Evolutionary conservation across 1,140 invertebrate genomes (phyloP).

Genomic region (Lucilia sericata): DNA sequence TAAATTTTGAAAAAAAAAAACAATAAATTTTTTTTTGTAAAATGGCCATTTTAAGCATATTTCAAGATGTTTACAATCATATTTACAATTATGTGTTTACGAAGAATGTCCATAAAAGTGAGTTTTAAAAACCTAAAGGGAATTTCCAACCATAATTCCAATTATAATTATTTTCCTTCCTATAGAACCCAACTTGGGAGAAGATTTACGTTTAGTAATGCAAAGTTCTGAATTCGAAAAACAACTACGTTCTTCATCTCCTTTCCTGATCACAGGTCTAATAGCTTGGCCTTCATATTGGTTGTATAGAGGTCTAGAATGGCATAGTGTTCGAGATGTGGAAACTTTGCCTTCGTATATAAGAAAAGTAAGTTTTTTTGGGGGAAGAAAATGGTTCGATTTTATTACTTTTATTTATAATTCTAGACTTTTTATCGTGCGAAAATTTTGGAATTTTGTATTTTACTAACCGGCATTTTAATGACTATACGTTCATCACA

Average conservation of each 20-base stretch:
- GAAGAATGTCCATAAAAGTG: not conserved
- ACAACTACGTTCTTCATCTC: conserved; percentile 33
- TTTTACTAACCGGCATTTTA: not conserved
- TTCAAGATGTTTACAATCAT: not conserved
- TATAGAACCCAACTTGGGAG: not conserved
- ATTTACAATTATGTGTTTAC: not conserved
- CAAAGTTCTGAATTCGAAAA: not conserved
- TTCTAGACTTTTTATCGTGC: not conserved
- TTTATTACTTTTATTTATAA: not conserved
- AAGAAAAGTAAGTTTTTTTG: not conserved
- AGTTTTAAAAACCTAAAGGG: not conserved
- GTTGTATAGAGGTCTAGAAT: conserved; percentile 56
- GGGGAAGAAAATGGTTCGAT: too few species aligned
- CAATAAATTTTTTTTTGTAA: not conserved
- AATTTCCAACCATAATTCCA: not conserved
- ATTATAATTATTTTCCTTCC: not conserved
- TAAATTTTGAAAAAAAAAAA: too few species aligned
- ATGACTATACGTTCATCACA: not conserved
- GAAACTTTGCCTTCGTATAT: not conserved
- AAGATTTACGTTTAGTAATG: not conserved
- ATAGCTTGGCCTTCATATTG: conserved; percentile 59
- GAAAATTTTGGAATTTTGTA: not conserved
- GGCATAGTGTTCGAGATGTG: conserved; percentile 46
- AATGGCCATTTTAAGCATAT: not conserved
- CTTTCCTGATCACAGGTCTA: conserved; percentile 53